phyloP scores from a whole-genome alignment of 2,113 vertebrate genomes.

The Anguilla rostrata region DNA sequence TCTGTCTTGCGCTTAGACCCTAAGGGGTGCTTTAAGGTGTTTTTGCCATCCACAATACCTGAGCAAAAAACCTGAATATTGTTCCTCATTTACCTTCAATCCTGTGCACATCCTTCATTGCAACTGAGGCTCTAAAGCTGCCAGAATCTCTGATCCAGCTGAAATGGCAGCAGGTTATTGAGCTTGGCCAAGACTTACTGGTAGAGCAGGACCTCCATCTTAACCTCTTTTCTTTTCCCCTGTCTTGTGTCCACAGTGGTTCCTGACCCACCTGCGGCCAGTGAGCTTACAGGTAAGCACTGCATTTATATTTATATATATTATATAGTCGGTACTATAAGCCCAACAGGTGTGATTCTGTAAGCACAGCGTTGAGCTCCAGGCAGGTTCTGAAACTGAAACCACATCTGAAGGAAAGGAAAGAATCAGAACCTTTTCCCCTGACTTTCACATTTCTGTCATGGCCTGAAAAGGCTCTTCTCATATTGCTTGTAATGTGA shows the following conservation, averaged over 20 bases:
- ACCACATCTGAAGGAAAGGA: no score
- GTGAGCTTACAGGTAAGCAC: constrained; percentile 60
- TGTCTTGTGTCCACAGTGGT: constrained; percentile 40
- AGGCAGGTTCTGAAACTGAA: background rate
- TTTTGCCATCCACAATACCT: background rate
- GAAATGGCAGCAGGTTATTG: background rate
- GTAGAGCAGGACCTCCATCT: background rate
- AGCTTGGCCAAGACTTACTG: background rate
- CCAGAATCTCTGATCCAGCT: constrained; percentile 1
- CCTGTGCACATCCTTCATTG: background rate
- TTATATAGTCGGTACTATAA: no score
- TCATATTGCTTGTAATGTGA: no score
- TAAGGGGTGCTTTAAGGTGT: background rate
- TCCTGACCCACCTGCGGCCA: constrained; percentile 32
- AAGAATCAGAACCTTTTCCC: no score
- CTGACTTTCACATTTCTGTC: no score
- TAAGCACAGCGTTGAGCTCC: background rate
- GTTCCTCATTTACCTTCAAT: background rate
- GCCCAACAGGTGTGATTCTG: background rate
- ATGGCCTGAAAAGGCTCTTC: no score
- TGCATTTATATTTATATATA: no score
- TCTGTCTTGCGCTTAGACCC: background rate
- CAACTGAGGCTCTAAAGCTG: background rate
- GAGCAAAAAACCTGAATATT: background rate
- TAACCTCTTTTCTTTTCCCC: background rate